Base-by-base conservation (phyloP, 2,888 invertebrate species). In the Abrostola triplasia region DNA sequence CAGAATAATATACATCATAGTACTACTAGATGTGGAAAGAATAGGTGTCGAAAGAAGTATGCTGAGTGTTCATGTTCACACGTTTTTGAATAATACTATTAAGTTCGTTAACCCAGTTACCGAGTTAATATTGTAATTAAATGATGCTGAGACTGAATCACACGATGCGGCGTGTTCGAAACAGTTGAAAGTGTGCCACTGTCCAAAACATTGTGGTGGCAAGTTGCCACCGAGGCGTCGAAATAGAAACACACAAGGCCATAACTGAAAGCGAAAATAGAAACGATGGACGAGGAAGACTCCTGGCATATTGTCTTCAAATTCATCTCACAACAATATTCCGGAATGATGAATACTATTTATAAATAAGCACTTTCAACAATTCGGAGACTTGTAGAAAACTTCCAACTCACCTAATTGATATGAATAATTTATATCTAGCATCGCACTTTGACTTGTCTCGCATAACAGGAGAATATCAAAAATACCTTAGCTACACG, bases 51-150 rank as follows among this genome's bases (percentile, higher is more conserved):
- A 90, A 90, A 88, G 85, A 88, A 83, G 80, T 74, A 78, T 77
- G 82, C 69, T 85, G 83, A 84, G 57, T 65, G 56, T 70, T 84
- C 76, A 84, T 88, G 86, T 92, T 93, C 93, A 85, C 94, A 93
- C 92, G 90, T 88, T 87, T 79, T 84, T 82, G 81, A 84, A 86
- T 82, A 84, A 83, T 81, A 83, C 81, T 84, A 84, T 86, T 84
- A 88, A 90, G 94, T 96, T 89, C 93, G 92, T 95, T 95, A 93
- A 90, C 94, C 93, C 80, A 92, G 90, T 93, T 93, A 90, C 90
- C 88, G 88, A 84, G 84, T 87, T 92, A 86, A 86, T 87, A 86
- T 92, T 88, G 82, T 89, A 90, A 92, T 92, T 89, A 90, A 90
- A 84, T 81, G 84, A 86, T 81, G 83, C 84, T 80, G 83, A 75